Conservation (phyloP, 2,113 vertebrate genomes). For the Cinclus cinclus region DNA sequence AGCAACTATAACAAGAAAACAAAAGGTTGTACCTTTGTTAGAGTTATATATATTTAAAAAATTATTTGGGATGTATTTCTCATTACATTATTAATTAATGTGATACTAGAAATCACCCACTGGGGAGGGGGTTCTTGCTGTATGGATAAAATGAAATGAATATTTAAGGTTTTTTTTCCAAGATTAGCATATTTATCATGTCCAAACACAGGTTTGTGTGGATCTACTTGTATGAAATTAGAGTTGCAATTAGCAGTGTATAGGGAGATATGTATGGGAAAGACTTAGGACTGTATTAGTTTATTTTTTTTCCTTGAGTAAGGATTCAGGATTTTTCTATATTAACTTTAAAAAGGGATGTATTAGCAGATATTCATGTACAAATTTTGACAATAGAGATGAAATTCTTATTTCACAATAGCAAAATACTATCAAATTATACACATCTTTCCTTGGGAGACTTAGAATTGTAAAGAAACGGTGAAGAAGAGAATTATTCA, state of each 20-base stretch:
- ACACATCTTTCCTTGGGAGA: neutral
- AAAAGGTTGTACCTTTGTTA: neutral
- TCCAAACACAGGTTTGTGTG: neutral
- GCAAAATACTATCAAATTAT: conserved; percentile 27
- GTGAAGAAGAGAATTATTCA: conserved; percentile 12
- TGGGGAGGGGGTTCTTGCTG: neutral
- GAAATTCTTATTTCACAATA: neutral
- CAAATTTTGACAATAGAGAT: neutral
- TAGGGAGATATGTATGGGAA: neutral
- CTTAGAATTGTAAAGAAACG: neutral
- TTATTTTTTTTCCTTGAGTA: neutral
- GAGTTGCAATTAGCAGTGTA: neutral
- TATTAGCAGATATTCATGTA: neutral
- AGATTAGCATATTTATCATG: neutral
- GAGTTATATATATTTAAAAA: neutral
- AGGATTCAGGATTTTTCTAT: neutral
- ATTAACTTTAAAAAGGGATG: neutral
- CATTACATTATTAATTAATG: neutral
- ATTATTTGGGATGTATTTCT: neutral
- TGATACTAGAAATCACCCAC: neutral
- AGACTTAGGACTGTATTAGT: neutral
- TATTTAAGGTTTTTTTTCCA: neutral
- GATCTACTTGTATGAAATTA: neutral
- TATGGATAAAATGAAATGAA: neutral
- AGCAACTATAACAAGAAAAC: neutral